Conservation (phyloP, 37 sponge, comb jelly and placozoan genomes). For the Cladorhizidae sp. region DNA sequence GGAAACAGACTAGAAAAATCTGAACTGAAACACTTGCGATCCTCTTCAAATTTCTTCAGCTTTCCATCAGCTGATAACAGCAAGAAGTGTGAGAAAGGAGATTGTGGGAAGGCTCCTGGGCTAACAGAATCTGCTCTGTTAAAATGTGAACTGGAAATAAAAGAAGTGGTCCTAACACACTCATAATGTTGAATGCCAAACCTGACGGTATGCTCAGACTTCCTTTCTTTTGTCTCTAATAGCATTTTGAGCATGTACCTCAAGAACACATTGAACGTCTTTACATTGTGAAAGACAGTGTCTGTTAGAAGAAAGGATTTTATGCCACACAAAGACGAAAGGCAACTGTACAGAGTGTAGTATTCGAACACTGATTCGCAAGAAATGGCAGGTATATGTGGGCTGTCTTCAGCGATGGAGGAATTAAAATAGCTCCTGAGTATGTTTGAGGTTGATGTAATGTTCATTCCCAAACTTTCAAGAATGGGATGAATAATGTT, state of each 20-base stretch:
- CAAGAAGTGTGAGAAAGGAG: not conserved
- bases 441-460: constrained; percentile 32
- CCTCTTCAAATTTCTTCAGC: not conserved
- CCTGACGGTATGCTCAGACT: not conserved
- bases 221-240: not conserved
- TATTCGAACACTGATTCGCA: not conserved
- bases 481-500: constrained; percentile 12
- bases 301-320: not conserved
- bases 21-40: not conserved
- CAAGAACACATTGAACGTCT: not conserved
- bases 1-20: not conserved
- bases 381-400: not conserved
- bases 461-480: constrained; percentile 40
- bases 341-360: not conserved
- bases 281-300: not conserved
- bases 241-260: not conserved
- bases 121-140: not conserved
- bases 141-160: too few relatives aligned
- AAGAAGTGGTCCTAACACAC: too few relatives aligned
- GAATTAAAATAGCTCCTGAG: constrained; percentile 26
- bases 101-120: not conserved
- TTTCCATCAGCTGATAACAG: not conserved
- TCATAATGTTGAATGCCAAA: not conserved
- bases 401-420: not conserved
- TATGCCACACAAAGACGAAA: not conserved